A percentile compares a stretch with the other conserved stretches of the same genome.
These are phyloP conservation scores for Arrhopalites spinosus DNA, from an alignment of 2,888 invertebrate species.

Conservation along the genomic window DNA sequence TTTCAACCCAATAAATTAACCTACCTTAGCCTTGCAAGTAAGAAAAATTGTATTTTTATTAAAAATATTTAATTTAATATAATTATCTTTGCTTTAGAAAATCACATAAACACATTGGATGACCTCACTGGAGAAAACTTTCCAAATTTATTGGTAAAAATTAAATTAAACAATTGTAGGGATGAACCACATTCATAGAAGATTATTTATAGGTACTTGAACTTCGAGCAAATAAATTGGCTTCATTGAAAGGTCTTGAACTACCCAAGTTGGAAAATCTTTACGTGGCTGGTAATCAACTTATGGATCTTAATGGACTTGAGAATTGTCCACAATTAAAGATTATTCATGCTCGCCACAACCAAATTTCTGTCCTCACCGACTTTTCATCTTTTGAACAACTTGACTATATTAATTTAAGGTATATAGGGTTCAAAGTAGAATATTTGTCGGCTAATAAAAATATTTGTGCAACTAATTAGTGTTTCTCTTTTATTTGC, in stretches of 20 bases:
- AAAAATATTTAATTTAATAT: too few relatives aligned
- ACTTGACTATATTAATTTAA: conserved; percentile 35
- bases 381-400: conserved; percentile 12
- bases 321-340: conserved; percentile 27
- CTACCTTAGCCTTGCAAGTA: conserved; percentile 26
- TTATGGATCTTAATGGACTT: conserved; percentile 9
- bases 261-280: conserved; percentile 28
- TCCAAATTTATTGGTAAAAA: conserved; percentile 14
- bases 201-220: too few relatives aligned
- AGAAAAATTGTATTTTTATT: neutral
- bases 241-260: conserved; percentile 16
- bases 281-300: conserved; percentile 18
- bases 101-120: neutral
- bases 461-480: neutral
- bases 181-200: too few relatives aligned
- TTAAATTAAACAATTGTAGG: too few relatives aligned
- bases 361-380: conserved; percentile 6
- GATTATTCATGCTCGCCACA: conserved; percentile 25
- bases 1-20: conserved; percentile 24
- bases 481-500: neutral
- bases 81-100: too few relatives aligned
- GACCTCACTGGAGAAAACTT: conserved; percentile 17
- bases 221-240: conserved; percentile 21
- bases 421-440: neutral
- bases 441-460: neutral